phyloP scores from a whole-genome alignment of 2,113 vertebrate genomes.

The Malurus elegans region DNA sequence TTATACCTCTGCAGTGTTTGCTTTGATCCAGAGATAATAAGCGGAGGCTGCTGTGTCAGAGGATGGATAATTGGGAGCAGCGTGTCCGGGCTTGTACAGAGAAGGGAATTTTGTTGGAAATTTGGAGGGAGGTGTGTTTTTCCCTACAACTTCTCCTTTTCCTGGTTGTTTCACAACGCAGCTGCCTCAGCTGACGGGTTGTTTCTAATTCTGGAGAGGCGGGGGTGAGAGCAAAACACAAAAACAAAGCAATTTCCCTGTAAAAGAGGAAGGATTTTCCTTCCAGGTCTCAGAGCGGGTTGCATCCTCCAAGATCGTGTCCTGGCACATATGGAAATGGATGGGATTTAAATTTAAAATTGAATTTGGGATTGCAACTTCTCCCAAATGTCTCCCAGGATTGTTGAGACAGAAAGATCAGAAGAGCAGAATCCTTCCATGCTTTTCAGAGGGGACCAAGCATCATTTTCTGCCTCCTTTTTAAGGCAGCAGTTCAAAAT shows the following conservation, averaged over 20 bases:
- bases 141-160: not conserved
- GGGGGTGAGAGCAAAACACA: not conserved
- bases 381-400: not conserved
- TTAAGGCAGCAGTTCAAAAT: not conserved
- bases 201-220: constrained; percentile 25
- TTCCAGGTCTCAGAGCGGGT: not conserved
- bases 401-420: not conserved
- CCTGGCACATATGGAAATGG: not conserved
- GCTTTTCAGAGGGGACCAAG: not conserved
- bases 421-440: not conserved
- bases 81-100: not conserved
- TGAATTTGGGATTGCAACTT: not conserved
- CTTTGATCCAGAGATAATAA: not conserved
- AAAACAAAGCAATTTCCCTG: not conserved
- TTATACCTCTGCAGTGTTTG: constrained; percentile 36
- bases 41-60: not conserved
- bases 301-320: not conserved
- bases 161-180: not conserved
- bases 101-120: not conserved
- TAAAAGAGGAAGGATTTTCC: not conserved
- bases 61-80: not conserved
- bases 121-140: not conserved
- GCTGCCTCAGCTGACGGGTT: not conserved
- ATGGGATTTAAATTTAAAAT: constrained; percentile 20
- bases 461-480: not conserved